Base-by-base conservation (phyloP, 1,140 invertebrate species). In the Pectinophora gossypiella region DNA sequence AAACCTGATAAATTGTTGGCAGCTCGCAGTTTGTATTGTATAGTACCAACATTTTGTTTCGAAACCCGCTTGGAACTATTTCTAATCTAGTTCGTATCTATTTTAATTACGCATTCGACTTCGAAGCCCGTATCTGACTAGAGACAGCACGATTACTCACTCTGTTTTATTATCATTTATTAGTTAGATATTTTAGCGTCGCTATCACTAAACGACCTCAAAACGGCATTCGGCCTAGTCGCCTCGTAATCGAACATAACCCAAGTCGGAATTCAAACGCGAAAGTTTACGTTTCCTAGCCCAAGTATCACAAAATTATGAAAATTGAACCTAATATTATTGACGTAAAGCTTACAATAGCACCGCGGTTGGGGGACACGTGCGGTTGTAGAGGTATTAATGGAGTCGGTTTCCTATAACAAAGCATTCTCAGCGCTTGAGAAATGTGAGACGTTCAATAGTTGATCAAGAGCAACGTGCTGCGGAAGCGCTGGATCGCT, bases 351-450 rank as follows among this genome's bases (percentile, higher is more conserved):
- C 67, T 64, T 48, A 78, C 51, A 69, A 66, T 83, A 56, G 59
- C 54, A 40, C 62, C 56, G 49, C 54, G 45, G 49, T 48, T 59
- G 47, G 49, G 54, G 51, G 65, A 85, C 83, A 87, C 83, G 81
- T 87, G 83, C 81, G 76, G 80, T 78, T 1, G 72, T 73, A 64
- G 73, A 78, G 79, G 79, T 87, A 87, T 87, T 87, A 87, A 87
- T 87, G 84, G 84, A 83, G 81, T 82, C 56, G 63, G 56, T 21
- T 61, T 66, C 61, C 58, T 61, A 65, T 56, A 72, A 72, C 51
- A 65, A 54, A 81, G 74, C 79, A 64, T 65, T 77, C 43, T 40
- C 10, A 85, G 72, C 73, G 83, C 83, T 85, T 62, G 54, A 60
- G 56, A 67, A 70, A 64, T 66, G 16, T 40, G 20, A 27, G 42